Evolutionary conservation across 2,888 invertebrate genomes (phyloP).

Genomic region (Panorpa germanica): DNA sequence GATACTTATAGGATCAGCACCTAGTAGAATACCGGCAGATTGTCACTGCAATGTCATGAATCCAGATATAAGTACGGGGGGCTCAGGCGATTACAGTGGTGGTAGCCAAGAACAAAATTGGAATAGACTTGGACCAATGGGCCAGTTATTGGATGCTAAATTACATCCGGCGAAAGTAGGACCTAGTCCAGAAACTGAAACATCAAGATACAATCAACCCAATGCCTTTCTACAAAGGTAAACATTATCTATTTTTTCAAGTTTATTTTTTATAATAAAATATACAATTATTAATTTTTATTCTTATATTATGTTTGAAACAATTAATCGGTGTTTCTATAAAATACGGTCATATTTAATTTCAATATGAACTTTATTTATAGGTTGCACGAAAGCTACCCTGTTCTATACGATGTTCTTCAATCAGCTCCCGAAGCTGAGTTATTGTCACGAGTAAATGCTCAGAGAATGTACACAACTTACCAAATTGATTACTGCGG

Average conservation of each 20-base stretch:
- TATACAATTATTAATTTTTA: no score
- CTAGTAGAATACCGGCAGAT: conserved; percentile 10
- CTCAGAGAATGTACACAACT: conserved; percentile 37
- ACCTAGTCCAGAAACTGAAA: conserved; percentile 32
- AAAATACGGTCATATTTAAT: no score
- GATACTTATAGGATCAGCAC: conserved; percentile 3
- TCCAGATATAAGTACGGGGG: conserved; percentile 1
- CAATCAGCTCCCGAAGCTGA: conserved; percentile 36
- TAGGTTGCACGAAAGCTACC: conserved; percentile 41
- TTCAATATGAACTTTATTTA: no score
- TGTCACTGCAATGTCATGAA: conserved; percentile 11
- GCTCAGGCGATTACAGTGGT: conserved; percentile 4
- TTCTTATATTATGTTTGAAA: no score
- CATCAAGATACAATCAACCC: conserved; percentile 34
- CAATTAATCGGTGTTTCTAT: no score
- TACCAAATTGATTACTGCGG: conserved; percentile 41
- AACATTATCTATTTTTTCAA: no score
- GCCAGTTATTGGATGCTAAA: conserved; percentile 38
- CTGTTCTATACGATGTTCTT: conserved; percentile 40
- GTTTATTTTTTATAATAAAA: no score
- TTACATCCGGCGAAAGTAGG: conserved; percentile 35
- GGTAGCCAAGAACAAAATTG: conserved; percentile 17
- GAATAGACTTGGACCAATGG: conserved; percentile 33
- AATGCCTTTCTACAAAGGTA: conserved; percentile 40
- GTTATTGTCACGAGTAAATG: conserved; percentile 35